Evolutionary conservation across 2,113 vertebrate species (phyloP), one percentile per base, ranked within the genome.

Genomic region (Arvicanthis niloticus): DNA sequence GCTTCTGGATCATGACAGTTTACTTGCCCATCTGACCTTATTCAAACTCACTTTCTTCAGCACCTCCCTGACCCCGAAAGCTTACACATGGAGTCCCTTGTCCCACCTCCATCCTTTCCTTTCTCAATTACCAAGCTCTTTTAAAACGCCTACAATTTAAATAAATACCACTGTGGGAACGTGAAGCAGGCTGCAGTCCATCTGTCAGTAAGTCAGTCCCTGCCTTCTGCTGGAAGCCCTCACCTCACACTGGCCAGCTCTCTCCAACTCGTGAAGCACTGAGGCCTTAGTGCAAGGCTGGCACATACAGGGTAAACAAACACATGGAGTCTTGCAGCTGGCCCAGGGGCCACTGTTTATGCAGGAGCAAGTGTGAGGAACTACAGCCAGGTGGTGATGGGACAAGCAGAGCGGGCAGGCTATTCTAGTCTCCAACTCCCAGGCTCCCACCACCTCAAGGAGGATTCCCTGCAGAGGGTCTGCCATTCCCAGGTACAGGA

Each of bases 91-190:
- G 81, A 22, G 93, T 95, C 89, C 94, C 80, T 93, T 2, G 3
- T 92, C 84, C 97, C 96, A 93, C 70, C 97, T 97, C 93, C 94
- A 97, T 81, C 96, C 97, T 97, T 96, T 98, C 97, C 97, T 98
- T 97, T 98, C 97, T 98, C 97, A 98, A 97, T 98, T 98, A 98
- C 97, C 98, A 98, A 97, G 97, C 96, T 76, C 97, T 98, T 97
- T 98, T 93, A 98, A 98, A 98, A 96, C 96, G 97, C 93, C 97
- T 96, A 97, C 98, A 98, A 98, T 97, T 97, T 98, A 98, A 98
- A 98, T 98, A 98, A 99, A 98, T 98, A 98, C 93, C 95, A 92
- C 94, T 96, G 97, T 98, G 97, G 97, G 97, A 98, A 97, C 95
- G 96, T 93, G 97, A 97, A 97, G 97, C 91, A 94, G 85, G 97